Evolutionary conservation across 53 echinoderm and acorn worm genomes (phyloP), one percentile per base, ranked within the genome.

Genomic region (Zoroaster sp.): DNA sequence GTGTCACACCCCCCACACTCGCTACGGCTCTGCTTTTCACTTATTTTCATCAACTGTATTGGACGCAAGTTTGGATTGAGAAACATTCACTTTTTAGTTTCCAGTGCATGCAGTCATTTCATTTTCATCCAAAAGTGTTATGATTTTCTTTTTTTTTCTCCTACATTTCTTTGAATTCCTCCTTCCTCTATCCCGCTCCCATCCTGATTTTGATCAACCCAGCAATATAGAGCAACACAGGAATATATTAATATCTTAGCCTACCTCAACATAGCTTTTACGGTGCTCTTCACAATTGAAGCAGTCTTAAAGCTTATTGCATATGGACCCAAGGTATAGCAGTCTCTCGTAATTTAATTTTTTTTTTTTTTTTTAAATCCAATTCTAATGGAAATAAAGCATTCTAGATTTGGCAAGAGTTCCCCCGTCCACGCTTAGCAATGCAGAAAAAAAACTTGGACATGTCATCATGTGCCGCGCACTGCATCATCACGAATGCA

Each of bases 211-310:
- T 46, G 39, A 3, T 15, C 41, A 12, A 30, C 74, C 12, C 81
- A 99, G 99, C 87, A 93, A 86, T 83, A 99, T 51, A 45, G 76
- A 28, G 94, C 94, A 78, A 47, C 93, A 11, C 53, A 93, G 0
- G 78, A 87, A n/a, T 94, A 87, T 23, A 54, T 83, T 25, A 69
- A 75, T 6, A 45, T 87, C 10, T 87, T 96, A 79, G 91, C 90
- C 38, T 75, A 88, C 72, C 77, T 99, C 72, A 99, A 99, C 83
- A 93, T 99, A 53, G 91, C 78, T 72, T 99, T 99, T 89, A 99
- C 99, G 1, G 90, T 90, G 4, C 91, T 99, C 76, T 99, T 99
- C 88, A 88, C 96, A 25, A 91, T 99, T 77, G 99, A 99, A 89
- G 92, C 93, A 42, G 53, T 94, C 33, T 80, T 99, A 25, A 99